Conservation (phyloP, 2,797 vertebrate genomes). For the Chaenodraco wilsoni region DNA sequence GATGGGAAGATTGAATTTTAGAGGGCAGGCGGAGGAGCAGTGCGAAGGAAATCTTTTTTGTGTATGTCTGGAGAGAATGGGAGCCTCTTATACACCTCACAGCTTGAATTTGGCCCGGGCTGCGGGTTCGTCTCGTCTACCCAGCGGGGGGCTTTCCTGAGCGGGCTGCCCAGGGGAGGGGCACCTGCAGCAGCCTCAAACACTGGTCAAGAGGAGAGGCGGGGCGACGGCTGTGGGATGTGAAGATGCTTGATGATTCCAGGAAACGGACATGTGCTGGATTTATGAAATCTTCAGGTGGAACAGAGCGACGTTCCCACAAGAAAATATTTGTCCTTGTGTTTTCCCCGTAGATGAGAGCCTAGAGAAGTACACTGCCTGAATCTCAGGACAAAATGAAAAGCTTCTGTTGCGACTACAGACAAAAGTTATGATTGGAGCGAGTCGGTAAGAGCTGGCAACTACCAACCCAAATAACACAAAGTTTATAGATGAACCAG, state of each 20-base stretch:
- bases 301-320: constrained; percentile 63
- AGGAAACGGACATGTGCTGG: constrained; percentile 82
- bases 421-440: constrained; percentile 82
- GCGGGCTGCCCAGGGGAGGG: constrained; percentile 87
- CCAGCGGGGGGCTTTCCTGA: constrained; percentile 87
- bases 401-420: constrained; percentile 62
- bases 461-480: constrained; percentile 77
- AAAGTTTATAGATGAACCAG: constrained; percentile 77
- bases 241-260: constrained; percentile 83
- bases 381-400: constrained; percentile 63
- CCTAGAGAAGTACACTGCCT: constrained; percentile 41
- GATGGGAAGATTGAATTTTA: constrained; percentile 83
- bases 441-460: constrained; percentile 61
- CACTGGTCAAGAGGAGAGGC: constrained; percentile 77
- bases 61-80: constrained; percentile 78
- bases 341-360: constrained; percentile 42
- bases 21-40: constrained; percentile 45
- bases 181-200: constrained; percentile 86
- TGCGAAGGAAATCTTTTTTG: constrained; percentile 76
- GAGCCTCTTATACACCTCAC: constrained; percentile 85
- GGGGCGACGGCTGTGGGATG: constrained; percentile 66
- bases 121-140: constrained; percentile 86
- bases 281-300: constrained; percentile 85
- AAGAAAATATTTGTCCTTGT: constrained; percentile 70
- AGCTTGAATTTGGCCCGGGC: constrained; percentile 83